Evolutionary conservation across 1,140 invertebrate species (phyloP).

Genomic region (Drosophila truncata): DNA sequence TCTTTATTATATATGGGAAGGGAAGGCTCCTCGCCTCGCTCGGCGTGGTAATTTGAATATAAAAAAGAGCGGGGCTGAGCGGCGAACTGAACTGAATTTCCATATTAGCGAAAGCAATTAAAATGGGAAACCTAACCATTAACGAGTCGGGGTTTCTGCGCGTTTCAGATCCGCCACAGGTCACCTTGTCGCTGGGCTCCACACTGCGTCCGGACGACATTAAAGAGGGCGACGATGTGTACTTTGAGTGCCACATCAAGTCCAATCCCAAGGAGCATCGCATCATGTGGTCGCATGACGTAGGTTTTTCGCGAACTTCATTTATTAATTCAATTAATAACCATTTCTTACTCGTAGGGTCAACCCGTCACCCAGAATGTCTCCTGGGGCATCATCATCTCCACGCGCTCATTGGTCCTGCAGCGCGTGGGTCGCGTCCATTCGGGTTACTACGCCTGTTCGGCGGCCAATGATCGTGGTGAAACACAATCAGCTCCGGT

Average conservation of each 20-base stretch:
- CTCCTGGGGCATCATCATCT: constrained; percentile 94
- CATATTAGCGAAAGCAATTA: constrained; percentile 70
- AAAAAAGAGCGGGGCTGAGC: background rate
- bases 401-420: constrained; percentile 93
- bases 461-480: constrained; percentile 92
- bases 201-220: constrained; percentile 94
- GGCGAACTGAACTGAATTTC: constrained; percentile 37
- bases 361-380: constrained; percentile 92
- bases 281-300: constrained; percentile 94
- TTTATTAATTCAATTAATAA: constrained; percentile 22
- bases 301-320: constrained; percentile 86
- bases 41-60: constrained; percentile 50
- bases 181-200: constrained; percentile 92
- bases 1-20: constrained; percentile 67
- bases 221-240: constrained; percentile 96
- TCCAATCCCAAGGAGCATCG: constrained; percentile 93
- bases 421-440: constrained; percentile 93
- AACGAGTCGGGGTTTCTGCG: constrained; percentile 27
- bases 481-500: constrained; percentile 93
- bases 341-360: constrained; percentile 87
- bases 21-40: background rate
- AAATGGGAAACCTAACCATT: constrained; percentile 50
- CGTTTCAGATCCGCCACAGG: constrained; percentile 93
- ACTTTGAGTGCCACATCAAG: constrained; percentile 95
- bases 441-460: constrained; percentile 93